These are phyloP conservation scores for Tetraneura akinire DNA, from an alignment of 1,140 invertebrate species.

Conservation along the genomic window DNA sequence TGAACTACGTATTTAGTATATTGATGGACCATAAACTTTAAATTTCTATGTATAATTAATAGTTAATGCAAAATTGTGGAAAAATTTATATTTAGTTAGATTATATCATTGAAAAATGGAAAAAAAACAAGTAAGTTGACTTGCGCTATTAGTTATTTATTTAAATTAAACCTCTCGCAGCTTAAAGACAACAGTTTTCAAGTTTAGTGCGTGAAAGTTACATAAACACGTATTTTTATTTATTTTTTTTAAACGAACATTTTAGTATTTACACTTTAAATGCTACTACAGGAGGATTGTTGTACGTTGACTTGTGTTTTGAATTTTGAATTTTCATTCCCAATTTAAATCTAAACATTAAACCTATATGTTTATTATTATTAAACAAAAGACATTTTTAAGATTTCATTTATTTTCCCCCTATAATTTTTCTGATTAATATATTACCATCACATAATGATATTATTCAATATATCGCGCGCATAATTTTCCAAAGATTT, in stretches of 20 bases:
- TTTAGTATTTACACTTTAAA: neutral
- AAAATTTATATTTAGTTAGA: neutral
- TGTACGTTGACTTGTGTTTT: slow-evolving; percentile 50
- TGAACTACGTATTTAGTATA: no score
- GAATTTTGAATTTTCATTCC: slow-evolving; percentile 11
- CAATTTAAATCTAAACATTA: no score
- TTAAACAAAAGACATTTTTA: no score
- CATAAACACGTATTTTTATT: slow-evolving; percentile 3
- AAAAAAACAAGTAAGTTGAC: neutral
- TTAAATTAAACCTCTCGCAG: neutral
- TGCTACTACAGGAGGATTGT: slow-evolving; percentile 35
- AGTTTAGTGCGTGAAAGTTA: neutral
- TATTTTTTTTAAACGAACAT: neutral
- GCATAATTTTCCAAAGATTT: neutral
- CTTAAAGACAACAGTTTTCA: neutral
- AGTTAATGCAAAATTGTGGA: neutral
- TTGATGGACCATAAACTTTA: no score
- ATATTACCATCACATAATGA: neutral
- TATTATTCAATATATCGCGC: neutral
- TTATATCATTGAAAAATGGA: neutral
- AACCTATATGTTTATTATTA: no score
- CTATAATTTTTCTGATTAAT: neutral
- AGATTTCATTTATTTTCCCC: no score
- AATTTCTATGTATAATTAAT: neutral
- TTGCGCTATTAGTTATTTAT: neutral